Percentiles rank a stretch among this genome's conserved stretches.
Evolutionary conservation across 1,140 invertebrate species (phyloP).

Genomic region (Aleiodes sp.): DNA sequence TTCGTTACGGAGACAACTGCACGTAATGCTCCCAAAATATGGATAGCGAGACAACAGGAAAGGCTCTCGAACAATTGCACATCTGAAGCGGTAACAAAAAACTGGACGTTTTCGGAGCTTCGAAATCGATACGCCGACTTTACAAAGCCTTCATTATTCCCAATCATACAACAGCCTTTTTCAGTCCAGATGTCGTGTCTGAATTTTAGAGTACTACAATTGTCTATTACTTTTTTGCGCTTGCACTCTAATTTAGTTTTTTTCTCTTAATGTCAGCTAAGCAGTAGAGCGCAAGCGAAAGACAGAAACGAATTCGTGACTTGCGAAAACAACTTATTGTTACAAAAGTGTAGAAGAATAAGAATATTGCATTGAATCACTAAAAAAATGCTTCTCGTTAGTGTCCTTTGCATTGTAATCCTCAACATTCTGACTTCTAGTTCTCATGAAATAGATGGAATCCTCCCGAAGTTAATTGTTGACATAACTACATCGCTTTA

Average conservation of each 20-base stretch:
- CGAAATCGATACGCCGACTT: neutral
- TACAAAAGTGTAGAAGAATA: too few relatives aligned
- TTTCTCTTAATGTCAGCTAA: too few relatives aligned
- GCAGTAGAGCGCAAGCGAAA: neutral
- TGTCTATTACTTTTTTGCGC: neutral
- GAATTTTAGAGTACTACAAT: neutral
- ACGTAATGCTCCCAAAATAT: too few relatives aligned
- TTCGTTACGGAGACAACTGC: too few relatives aligned
- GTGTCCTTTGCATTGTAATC: neutral
- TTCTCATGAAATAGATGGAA: constrained; percentile 25
- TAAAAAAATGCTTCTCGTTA: neutral
- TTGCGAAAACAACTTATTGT: too few relatives aligned
- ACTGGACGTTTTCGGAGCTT: neutral
- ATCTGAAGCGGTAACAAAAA: too few relatives aligned
- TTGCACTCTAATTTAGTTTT: too few relatives aligned
- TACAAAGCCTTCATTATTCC: neutral
- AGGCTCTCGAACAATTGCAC: too few relatives aligned
- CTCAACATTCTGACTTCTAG: neutral
- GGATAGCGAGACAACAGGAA: too few relatives aligned
- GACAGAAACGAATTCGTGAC: too few relatives aligned
- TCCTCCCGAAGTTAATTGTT: constrained; percentile 31
- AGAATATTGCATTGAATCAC: too few relatives aligned
- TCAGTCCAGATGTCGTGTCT: neutral
- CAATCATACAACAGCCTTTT: neutral
- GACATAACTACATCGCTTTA: constrained; percentile 33